Percentiles rank a stretch among this genome's conserved stretches.
Conservation (phyloP, 1,140 invertebrate species). For the Euwallacea similis region DNA sequence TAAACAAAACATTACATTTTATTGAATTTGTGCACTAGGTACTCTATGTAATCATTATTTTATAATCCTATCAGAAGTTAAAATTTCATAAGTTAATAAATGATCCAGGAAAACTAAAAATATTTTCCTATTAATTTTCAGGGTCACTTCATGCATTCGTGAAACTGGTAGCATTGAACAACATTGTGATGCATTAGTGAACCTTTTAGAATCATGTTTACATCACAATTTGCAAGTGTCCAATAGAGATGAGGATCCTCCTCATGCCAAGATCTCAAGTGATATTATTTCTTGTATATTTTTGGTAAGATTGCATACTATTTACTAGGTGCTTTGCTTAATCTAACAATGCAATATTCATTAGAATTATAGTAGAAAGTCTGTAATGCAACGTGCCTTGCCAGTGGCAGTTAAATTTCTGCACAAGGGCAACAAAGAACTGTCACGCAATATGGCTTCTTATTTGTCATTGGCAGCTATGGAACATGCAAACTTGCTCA, state of each 20-base stretch:
- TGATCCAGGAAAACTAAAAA: too few relatives aligned
- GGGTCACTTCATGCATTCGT: constrained; percentile 85
- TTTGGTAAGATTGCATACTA: constrained; percentile 65
- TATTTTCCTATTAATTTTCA: constrained; percentile 2
- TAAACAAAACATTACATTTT: too few relatives aligned
- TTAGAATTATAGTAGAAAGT: constrained; percentile 84
- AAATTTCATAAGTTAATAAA: too few relatives aligned
- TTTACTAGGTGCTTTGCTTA: background rate
- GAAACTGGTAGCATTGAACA: constrained; percentile 86
- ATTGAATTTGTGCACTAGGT: too few relatives aligned
- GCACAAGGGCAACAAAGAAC: constrained; percentile 84
- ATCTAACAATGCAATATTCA: constrained; percentile 5
- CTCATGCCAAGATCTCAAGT: constrained; percentile 93
- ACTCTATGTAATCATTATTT: too few relatives aligned
- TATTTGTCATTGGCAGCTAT: constrained; percentile 92
- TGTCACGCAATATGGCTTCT: constrained; percentile 85
- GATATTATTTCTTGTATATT: constrained; percentile 94
- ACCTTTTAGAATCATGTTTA: constrained; percentile 82
- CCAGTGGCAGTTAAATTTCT: constrained; percentile 90
- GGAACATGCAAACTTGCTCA: constrained; percentile 82
- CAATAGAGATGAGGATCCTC: constrained; percentile 81
- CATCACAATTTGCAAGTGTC: constrained; percentile 84
- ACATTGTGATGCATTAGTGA: constrained; percentile 79
- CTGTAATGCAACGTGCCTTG: constrained; percentile 85
- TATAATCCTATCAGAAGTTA: too few relatives aligned